phyloP scores from a whole-genome alignment of 1,140 invertebrate species.

The Bombyx mori region ASM3026992v2 NC_085127.1:14818001-14818500 shows the following conservation, averaged over 20 bases:
- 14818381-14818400: slow-evolving; percentile 9
- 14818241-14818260: background rate
- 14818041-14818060: too few species aligned
- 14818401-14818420: background rate
- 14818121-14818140: background rate
- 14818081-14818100: too few species aligned
- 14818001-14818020: too few species aligned
- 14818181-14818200: background rate
- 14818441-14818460: too few species aligned
- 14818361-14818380: slow-evolving; percentile 7
- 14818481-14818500: too few species aligned
- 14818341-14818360: slow-evolving; percentile 8
- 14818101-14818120: too few species aligned
- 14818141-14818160: background rate
- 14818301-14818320: background rate
- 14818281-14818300: too few species aligned
- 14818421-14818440: too few species aligned
- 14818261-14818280: background rate
- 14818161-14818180: background rate
- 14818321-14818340: slow-evolving; percentile 1
- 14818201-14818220: background rate
- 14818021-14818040: too few species aligned
- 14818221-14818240: background rate
- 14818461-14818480: too few species aligned
- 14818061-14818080: too few species aligned